Base-by-base conservation (phyloP, 2,113 vertebrate genomes). In the Setophaga kirtlandii region DNA sequence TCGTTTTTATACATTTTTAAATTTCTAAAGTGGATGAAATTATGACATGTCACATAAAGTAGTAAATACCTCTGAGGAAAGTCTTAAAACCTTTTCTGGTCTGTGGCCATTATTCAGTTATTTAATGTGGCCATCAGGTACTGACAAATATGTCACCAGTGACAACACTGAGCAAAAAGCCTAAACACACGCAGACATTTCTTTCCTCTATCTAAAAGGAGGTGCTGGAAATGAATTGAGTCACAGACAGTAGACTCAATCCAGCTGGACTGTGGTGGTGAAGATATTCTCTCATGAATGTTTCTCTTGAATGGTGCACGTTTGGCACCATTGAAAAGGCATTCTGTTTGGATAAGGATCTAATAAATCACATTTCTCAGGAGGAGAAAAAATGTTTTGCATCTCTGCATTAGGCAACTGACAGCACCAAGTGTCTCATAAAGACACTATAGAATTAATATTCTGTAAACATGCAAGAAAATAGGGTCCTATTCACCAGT, bases 331-430 rank as follows among this genome's bases (percentile, higher is more conserved):
- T 11, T 68, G 59, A 86, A 69, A 73, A 50, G 47, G 19, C 53
- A 93, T 95, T 91, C 67, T 87, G 52, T 50, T 82, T 75, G 63
- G 53, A 50, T 90, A 81, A 64, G 62, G 79, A 92, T 52, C 44
- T 81, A 96, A 93, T 96, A 93, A 91, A 93, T 89, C 84, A 89
- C 47, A 58, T 88, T 96, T 95, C 96, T 82, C 58, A 50, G 47
- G 41, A 95, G 67, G 20, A 81, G 81, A 59, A 91, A 62, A 87
- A 75, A 59, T 44, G 14, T 31, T 92, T 88, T 93, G 33, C 47
- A 65, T 79, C 56, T 87, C 81, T 95, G 23, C 46, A 64, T 53
- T 80, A 86, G 41, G 53, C 62, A 87, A 74, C 30, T 71, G 80
- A 83, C 53, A 93, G 65, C 28, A 86, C 15, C 71, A 92, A 96